Evolutionary conservation across 2,113 vertebrate genomes (phyloP).

Genomic region (Saguinus imperator): DNA sequence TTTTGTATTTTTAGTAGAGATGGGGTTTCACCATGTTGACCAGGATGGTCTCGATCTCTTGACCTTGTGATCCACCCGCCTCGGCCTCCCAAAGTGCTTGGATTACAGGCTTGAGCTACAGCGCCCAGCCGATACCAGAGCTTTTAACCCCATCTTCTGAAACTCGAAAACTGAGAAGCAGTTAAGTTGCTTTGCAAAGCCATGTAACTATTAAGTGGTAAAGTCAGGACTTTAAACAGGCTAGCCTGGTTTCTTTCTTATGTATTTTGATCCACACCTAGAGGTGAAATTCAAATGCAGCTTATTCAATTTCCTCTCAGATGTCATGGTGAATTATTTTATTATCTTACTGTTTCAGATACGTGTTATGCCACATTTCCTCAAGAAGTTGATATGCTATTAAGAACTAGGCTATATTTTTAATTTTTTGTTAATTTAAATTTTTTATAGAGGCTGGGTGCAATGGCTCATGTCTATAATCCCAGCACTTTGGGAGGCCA

Average conservation of each 20-base stretch:
- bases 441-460: neutral
- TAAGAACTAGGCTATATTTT: neutral
- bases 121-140: fast-evolving
- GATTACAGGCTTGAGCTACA: too few relatives aligned
- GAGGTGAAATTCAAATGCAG: neutral
- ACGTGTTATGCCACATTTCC: neutral
- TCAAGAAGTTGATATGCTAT: neutral
- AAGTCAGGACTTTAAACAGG: neutral
- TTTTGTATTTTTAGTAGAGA: too few relatives aligned
- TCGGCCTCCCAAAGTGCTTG: too few relatives aligned
- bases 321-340: neutral
- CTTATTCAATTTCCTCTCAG: neutral
- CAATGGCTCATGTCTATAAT: too few relatives aligned
- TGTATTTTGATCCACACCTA: fast-evolving
- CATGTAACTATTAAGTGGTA: fast-evolving
- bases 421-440: neutral
- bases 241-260: neutral
- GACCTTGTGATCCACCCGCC: too few relatives aligned
- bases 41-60: too few relatives aligned
- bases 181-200: neutral
- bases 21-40: too few relatives aligned
- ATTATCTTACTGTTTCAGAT: neutral
- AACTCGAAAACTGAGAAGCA: neutral
- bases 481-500: too few relatives aligned
- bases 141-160: neutral